A percentile compares a stretch with the other conserved stretches of the same genome.
Conservation (phyloP, 2,113 vertebrate species). For the Proteles cristata region DNA sequence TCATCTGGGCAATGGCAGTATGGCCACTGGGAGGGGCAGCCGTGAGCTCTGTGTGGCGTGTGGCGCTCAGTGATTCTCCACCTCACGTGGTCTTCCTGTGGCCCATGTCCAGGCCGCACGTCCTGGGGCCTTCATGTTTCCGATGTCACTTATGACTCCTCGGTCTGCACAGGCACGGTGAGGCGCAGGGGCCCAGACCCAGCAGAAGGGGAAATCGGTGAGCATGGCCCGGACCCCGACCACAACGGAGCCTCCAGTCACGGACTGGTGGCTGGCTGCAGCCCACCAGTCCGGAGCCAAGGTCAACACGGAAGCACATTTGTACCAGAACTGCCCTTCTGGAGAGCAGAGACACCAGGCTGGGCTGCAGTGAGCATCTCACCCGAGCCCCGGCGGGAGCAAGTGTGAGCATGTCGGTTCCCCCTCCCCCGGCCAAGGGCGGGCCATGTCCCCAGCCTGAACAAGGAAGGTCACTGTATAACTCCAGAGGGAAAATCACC, state of each 20-base stretch:
- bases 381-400: background rate
- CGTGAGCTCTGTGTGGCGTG: rapidly evolving
- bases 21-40: rapidly evolving
- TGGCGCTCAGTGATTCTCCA: rapidly evolving
- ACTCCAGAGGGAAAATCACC: constrained; percentile 26
- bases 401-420: background rate
- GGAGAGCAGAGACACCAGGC: rapidly evolving
- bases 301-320: rapidly evolving
- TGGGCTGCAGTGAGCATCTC: background rate
- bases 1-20: too few species aligned
- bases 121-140: rapidly evolving
- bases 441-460: background rate
- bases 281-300: rapidly evolving
- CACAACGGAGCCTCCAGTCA: rapidly evolving
- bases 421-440: background rate
- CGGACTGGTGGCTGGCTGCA: rapidly evolving
- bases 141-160: background rate
- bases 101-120: rapidly evolving
- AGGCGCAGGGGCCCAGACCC: too few species aligned
- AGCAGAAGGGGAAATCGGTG: rapidly evolving
- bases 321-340: rapidly evolving
- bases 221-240: rapidly evolving
- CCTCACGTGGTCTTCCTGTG: background rate
- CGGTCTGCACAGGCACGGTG: rapidly evolving
- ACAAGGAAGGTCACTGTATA: background rate